Evolutionary conservation across 2,888 invertebrate species (phyloP).

Genomic region (Pheosia gnoma): DNA sequence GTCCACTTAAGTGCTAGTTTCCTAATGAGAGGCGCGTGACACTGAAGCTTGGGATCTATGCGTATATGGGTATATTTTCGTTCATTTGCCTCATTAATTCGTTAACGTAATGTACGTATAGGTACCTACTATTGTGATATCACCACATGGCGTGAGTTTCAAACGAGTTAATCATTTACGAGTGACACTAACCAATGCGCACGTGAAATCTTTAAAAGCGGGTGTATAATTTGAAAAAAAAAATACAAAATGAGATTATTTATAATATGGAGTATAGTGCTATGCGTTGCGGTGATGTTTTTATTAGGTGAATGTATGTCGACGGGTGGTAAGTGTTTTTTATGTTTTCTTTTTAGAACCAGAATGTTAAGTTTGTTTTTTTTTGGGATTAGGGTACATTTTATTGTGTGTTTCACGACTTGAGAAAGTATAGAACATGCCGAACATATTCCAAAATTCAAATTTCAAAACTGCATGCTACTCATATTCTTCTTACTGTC

Average conservation of each 20-base stretch:
- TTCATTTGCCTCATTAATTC: constrained; percentile 67
- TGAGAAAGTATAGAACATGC: no score
- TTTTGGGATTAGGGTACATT: no score
- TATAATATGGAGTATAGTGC: constrained; percentile 35
- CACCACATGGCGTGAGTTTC: constrained; percentile 54
- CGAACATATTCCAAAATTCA: no score
- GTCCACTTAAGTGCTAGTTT: constrained; percentile 17
- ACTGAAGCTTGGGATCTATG: constrained; percentile 48
- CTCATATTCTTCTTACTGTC: no score
- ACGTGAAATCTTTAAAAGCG: constrained; percentile 53
- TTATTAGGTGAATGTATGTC: neutral
- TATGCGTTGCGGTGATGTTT: constrained; percentile 36
- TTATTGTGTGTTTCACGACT: no score
- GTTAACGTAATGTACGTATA: constrained; percentile 54
- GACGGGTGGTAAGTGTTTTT: neutral
- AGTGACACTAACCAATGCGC: constrained; percentile 49
- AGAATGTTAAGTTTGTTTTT: no score
- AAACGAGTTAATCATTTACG: constrained; percentile 55
- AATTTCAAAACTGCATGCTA: no score
- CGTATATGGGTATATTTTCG: constrained; percentile 50
- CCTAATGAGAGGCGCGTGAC: constrained; percentile 70
- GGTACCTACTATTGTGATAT: constrained; percentile 61
- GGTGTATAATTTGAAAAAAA: constrained; percentile 28
- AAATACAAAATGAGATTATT: constrained; percentile 38
- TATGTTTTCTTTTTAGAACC: neutral